phyloP scores from a whole-genome alignment of 2,888 invertebrate species.

The Hofmannophila pseudospretella region DNA sequence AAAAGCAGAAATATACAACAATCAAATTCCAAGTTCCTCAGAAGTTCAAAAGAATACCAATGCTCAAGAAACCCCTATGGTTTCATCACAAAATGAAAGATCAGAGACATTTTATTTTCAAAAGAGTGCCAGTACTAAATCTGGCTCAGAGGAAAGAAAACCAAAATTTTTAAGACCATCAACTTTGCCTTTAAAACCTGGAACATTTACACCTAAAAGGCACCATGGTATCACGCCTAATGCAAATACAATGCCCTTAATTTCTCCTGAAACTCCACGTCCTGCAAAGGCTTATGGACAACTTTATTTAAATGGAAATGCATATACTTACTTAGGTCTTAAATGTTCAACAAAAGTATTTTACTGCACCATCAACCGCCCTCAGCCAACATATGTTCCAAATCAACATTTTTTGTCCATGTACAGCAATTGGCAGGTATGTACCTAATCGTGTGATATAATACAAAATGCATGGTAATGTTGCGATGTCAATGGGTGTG shows the following conservation, averaged over 20 bases:
- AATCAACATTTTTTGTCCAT: conserved; percentile 94
- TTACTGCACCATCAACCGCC: conserved; percentile 94
- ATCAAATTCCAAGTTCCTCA: conserved; percentile 59
- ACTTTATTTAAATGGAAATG: conserved; percentile 92
- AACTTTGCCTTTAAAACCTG: conserved; percentile 89
- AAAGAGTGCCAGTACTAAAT: conserved; percentile 50
- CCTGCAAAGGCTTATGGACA: conserved; percentile 94
- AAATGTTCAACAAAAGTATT: conserved; percentile 94
- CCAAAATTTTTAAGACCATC: conserved; percentile 89
- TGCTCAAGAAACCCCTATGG: conserved; percentile 38
- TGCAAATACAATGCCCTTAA: conserved; percentile 88
- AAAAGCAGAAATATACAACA: conserved; percentile 70
- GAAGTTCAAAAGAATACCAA: conserved; percentile 62
- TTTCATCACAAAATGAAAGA: conserved; percentile 49
- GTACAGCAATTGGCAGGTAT: conserved; percentile 97
- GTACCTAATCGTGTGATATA: conserved; percentile 21
- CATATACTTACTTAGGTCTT: conserved; percentile 93
- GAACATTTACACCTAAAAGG: conserved; percentile 87
- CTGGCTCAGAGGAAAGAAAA: conserved; percentile 57
- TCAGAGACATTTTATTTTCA: conserved; percentile 72
- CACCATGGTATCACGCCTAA: conserved; percentile 90
- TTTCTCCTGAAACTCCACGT: conserved; percentile 94
- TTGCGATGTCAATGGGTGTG: conserved; percentile 6
- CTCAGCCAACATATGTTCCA: conserved; percentile 96
- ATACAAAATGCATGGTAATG: conserved; percentile 10